Conservation (phyloP, 2,113 vertebrate genomes). For the Grammomys surdaster region DNA sequence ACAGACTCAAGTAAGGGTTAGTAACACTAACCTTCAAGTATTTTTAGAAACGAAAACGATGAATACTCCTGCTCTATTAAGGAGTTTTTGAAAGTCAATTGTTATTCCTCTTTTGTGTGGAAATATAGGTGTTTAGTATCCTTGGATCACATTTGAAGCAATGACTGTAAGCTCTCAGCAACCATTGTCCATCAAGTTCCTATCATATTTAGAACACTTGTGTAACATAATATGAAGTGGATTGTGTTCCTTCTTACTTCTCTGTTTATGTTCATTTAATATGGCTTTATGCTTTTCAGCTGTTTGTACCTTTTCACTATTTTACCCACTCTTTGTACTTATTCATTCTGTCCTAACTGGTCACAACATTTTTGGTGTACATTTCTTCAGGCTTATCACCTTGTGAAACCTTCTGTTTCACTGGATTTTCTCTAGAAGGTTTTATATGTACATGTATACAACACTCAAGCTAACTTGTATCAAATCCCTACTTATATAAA, state of each 20-base stretch:
- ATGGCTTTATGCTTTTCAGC: not conserved
- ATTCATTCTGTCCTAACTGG: not conserved
- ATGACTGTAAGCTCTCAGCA: not conserved
- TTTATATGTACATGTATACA: not conserved
- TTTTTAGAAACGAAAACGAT: not conserved
- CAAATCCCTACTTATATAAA: not conserved
- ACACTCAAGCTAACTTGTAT: not conserved
- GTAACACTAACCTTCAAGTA: not conserved
- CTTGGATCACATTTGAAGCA: not conserved
- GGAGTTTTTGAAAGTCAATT: not conserved
- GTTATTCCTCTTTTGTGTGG: not conserved
- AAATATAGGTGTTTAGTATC: not conserved
- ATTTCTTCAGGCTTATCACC: not conserved
- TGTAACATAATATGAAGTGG: not conserved
- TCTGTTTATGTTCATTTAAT: not conserved
- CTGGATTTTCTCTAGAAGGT: not conserved
- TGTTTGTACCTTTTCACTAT: not conserved
- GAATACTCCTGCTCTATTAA: not conserved
- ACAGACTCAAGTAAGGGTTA: not conserved
- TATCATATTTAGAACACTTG: not conserved
- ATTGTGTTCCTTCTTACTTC: not conserved
- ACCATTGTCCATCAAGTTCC: not conserved
- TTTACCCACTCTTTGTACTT: not conserved
- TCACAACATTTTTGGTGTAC: not conserved
- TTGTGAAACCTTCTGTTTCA: not conserved